Percentiles rank a stretch among this genome's conserved stretches.
These are phyloP conservation scores for Falcunculus frontatus DNA, from an alignment of 2,113 vertebrate genomes.

Conservation along the genomic window DNA sequence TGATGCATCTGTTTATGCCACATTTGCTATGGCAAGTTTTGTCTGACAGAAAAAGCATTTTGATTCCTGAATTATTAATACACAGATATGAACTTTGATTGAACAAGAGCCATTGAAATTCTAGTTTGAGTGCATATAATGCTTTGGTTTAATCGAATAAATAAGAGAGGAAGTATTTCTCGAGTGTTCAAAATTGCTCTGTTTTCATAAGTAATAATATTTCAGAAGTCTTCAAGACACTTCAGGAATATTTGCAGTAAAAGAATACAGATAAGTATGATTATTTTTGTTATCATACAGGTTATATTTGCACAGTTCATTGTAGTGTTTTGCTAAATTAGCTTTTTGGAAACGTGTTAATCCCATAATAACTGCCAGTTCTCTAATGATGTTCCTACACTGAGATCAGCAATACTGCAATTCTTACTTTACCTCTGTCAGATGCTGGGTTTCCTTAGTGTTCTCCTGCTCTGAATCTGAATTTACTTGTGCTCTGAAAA, in stretches of 20 bases:
- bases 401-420: neutral
- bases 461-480: neutral
- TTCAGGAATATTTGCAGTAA: neutral
- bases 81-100: slow-evolving; percentile 24
- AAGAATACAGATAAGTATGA: neutral
- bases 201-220: neutral
- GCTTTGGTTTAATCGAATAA: slow-evolving; percentile 51
- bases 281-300: neutral
- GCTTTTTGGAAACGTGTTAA: neutral
- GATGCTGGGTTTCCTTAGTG: neutral
- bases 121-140: neutral
- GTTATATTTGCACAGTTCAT: neutral
- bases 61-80: slow-evolving; percentile 60
- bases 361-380: neutral
- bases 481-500: neutral
- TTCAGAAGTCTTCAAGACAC: slow-evolving; percentile 7
- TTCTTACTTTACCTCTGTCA: neutral
- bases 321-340: neutral
- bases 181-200: slow-evolving; percentile 1
- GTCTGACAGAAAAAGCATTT: slow-evolving; percentile 51
- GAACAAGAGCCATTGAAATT: slow-evolving; percentile 49
- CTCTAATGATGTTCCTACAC: neutral
- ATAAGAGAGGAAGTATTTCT: slow-evolving; percentile 10
- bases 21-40: slow-evolving; percentile 24
- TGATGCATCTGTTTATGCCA: slow-evolving; percentile 37